Evolutionary conservation across 2,888 invertebrate species (phyloP).

Genomic region (Pardosa pseudoannulata): DNA sequence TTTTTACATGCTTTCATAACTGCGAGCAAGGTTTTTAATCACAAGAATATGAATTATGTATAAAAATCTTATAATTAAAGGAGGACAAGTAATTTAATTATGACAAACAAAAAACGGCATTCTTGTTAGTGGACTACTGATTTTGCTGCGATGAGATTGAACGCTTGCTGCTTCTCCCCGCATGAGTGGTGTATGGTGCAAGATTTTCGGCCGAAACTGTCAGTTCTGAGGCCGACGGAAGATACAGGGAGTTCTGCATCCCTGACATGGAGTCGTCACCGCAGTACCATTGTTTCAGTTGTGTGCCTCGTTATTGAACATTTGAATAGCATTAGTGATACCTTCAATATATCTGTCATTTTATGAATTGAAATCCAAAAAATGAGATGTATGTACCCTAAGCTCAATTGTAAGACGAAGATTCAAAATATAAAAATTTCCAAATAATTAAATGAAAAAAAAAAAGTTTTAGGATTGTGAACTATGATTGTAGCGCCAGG

Average conservation of each 20-base stretch:
- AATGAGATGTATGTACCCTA: slow-evolving; percentile 60
- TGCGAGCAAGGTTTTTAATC: slow-evolving; percentile 50
- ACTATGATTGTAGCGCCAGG: slow-evolving; percentile 72
- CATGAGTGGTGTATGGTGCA: slow-evolving; percentile 41
- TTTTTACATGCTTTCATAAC: slow-evolving; percentile 70
- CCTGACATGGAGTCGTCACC: background rate
- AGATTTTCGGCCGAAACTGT: slow-evolving; percentile 39
- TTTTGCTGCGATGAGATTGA: slow-evolving; percentile 65
- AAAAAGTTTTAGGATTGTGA: slow-evolving; percentile 66
- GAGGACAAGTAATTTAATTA: slow-evolving; percentile 44
- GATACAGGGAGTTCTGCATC: slow-evolving; percentile 37
- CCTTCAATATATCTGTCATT: slow-evolving; percentile 50
- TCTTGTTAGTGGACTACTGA: slow-evolving; percentile 66
- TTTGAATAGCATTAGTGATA: slow-evolving; percentile 60
- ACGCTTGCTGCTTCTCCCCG: slow-evolving; percentile 52
- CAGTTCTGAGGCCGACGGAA: slow-evolving; percentile 25
- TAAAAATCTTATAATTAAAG: slow-evolving; percentile 17
- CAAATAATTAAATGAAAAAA: slow-evolving; percentile 35
- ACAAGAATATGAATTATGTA: slow-evolving; percentile 41
- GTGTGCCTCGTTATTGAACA: slow-evolving; percentile 66
- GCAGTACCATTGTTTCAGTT: slow-evolving; percentile 64
- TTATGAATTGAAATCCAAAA: slow-evolving; percentile 44
- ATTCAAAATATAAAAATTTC: slow-evolving; percentile 49
- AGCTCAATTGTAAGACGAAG: slow-evolving; percentile 63
- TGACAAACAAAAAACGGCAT: slow-evolving; percentile 37